Evolutionary conservation across 1,140 invertebrate genomes (phyloP).

Genomic region (Drosophila ananassae): DNA sequence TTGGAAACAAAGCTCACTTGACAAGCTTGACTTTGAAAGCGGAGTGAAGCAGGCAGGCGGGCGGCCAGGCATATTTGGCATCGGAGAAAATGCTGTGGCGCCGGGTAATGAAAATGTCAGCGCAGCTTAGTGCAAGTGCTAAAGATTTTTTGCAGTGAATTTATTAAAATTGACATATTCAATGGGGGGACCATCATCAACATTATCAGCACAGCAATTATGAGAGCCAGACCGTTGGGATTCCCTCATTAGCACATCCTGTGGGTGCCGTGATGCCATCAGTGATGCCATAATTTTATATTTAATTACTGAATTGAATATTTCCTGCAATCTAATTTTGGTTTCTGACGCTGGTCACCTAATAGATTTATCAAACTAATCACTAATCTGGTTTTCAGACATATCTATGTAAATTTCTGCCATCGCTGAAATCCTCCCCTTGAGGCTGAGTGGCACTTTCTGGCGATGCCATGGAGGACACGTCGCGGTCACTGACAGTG

Average conservation of each 20-base stretch:
- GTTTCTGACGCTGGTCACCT: background rate
- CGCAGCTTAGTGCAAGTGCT: constrained; percentile 45
- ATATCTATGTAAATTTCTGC: background rate
- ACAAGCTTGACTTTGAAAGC: constrained; percentile 25
- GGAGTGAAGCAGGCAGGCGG: background rate
- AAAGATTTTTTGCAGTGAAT: constrained; percentile 49
- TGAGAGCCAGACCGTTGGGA: constrained; percentile 26
- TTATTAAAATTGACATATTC: constrained; percentile 77
- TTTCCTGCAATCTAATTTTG: background rate
- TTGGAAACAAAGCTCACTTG: constrained; percentile 53
- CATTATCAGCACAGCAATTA: constrained; percentile 66
- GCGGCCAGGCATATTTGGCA: constrained; percentile 5
- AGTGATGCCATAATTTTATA: background rate
- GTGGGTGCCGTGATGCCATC: background rate
- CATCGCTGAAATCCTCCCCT: background rate
- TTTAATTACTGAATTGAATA: background rate
- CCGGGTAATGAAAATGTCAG: constrained; percentile 75
- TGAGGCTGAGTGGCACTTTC: background rate
- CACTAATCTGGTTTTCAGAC: background rate
- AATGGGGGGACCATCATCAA: constrained; percentile 57
- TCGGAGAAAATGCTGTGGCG: constrained; percentile 21
- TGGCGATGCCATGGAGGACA: constrained; percentile 8
- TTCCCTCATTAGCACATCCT: constrained; percentile 23
- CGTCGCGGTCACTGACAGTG: constrained; percentile 53
- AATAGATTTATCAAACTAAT: background rate